Percentiles rank a stretch among this genome's conserved stretches.
These are phyloP conservation scores for Zhuqinia jingwanae DNA, from an alignment of 2,888 invertebrate genomes.

Conservation along the genomic window DNA sequence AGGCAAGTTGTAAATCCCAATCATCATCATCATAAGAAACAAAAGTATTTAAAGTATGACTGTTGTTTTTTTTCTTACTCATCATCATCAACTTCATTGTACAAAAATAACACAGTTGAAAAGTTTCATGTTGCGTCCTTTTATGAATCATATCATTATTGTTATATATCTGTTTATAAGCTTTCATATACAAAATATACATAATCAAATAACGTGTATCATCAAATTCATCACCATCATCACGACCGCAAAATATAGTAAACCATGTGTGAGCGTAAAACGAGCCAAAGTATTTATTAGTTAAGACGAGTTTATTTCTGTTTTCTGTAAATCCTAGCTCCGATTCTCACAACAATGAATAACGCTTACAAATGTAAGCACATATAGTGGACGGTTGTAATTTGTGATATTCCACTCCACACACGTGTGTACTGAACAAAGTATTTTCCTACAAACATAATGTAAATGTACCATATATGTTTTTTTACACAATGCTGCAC, in stretches of 20 bases:
- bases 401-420: too few species aligned
- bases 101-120: neutral
- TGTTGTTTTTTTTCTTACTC: neutral
- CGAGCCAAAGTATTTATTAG: neutral
- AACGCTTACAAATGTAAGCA: neutral
- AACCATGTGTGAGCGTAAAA: conserved; percentile 3
- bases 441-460: too few species aligned
- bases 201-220: too few species aligned
- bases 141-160: conserved; percentile 16
- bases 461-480: too few species aligned
- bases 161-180: neutral
- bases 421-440: too few species aligned
- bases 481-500: too few species aligned
- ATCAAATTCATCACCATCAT: too few species aligned
- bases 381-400: neutral
- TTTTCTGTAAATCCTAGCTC: conserved; percentile 59
- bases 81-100: neutral
- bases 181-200: too few species aligned
- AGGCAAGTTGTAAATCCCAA: conserved; percentile 25
- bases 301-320: neutral
- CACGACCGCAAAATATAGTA: too few species aligned
- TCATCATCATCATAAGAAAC: neutral
- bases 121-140: too few species aligned
- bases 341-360: conserved; percentile 50
- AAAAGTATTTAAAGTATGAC: neutral